Evolutionary conservation across 2,888 invertebrate genomes (phyloP).

Genomic region (Drosophila buzzatii): DNA sequence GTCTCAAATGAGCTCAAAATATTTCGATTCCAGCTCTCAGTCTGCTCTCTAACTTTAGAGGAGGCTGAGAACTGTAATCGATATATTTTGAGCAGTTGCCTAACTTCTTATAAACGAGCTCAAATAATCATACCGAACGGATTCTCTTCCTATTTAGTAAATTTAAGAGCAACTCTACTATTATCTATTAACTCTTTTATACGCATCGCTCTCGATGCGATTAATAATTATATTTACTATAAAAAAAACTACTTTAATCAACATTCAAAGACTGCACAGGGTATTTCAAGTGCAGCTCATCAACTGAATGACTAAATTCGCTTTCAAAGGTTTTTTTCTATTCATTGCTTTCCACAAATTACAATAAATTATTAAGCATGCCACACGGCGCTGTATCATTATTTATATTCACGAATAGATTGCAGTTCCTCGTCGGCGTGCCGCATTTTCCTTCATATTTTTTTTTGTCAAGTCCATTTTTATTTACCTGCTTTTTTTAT

Average conservation of each 20-base stretch:
- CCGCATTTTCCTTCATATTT: constrained; percentile 27
- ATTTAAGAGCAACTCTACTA: no score
- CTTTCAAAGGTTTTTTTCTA: constrained; percentile 49
- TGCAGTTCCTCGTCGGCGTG: constrained; percentile 29
- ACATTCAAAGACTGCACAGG: constrained; percentile 2
- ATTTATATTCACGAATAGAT: constrained; percentile 61
- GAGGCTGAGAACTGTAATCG: no score
- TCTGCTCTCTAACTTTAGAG: no score
- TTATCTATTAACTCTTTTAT: neutral
- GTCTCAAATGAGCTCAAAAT: no score
- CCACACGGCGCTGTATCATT: constrained; percentile 56
- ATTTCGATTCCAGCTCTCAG: no score
- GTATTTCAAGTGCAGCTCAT: constrained; percentile 9
- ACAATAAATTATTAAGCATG: constrained; percentile 73
- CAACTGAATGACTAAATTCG: constrained; percentile 62
- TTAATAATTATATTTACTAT: neutral
- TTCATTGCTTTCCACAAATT: constrained; percentile 67
- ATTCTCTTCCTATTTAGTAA: no score
- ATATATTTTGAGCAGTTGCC: no score
- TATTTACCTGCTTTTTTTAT: constrained; percentile 21
- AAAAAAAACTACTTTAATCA: no score
- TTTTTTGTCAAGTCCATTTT: constrained; percentile 30
- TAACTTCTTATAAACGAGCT: no score
- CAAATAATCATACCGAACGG: no score
- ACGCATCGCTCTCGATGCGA: neutral